These are phyloP conservation scores for Nemoura dubitans DNA, from an alignment of 2,888 invertebrate species.

Conservation along the genomic window DNA sequence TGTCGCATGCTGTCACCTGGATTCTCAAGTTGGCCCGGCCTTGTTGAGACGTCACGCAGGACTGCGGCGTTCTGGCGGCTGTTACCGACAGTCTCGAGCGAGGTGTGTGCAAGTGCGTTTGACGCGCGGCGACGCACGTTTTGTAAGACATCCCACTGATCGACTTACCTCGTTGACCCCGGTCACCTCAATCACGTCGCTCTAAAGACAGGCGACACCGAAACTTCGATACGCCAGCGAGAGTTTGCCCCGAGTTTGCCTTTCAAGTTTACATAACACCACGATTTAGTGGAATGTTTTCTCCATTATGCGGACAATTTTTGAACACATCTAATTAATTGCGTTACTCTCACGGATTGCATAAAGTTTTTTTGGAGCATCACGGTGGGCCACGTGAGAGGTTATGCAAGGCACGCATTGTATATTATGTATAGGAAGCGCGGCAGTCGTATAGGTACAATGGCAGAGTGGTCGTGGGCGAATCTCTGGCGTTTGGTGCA, in stretches of 20 bases:
- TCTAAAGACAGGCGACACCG: no score
- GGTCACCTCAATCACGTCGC: not conserved
- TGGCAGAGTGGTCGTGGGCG: not conserved
- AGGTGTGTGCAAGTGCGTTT: not conserved
- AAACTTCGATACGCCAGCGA: not conserved
- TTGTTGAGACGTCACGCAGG: not conserved
- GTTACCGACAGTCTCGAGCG: no score
- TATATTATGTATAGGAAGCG: no score
- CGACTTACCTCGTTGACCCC: not conserved
- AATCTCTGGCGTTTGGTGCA: not conserved
- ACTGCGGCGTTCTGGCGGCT: no score
- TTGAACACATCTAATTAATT: not conserved
- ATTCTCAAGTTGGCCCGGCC: not conserved
- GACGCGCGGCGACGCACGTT: not conserved
- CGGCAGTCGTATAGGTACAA: not conserved
- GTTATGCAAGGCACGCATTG: not conserved
- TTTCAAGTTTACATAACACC: not conserved
- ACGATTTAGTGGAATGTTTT: not conserved
- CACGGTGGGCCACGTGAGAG: not conserved
- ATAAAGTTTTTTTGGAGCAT: not conserved
- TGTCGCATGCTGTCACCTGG: not conserved
- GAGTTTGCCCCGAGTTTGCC: not conserved
- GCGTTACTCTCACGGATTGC: not conserved
- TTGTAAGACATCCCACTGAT: not conserved
- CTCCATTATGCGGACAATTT: not conserved